Conservation (phyloP, 2,797 vertebrate species). For the Halcyon smyrnensis region DNA sequence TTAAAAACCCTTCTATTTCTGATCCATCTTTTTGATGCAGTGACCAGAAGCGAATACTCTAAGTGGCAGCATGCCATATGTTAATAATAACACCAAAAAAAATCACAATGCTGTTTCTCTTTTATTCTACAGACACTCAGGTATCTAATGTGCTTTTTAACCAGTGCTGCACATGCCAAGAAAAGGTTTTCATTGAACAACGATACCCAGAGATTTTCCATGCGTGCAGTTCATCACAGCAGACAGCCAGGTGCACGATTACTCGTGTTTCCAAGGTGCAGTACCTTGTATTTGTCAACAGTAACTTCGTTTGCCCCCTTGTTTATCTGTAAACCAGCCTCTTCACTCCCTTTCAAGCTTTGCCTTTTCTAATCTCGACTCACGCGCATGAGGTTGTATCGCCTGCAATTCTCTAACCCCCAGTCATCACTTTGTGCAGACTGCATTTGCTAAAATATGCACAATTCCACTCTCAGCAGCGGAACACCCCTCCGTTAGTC, state of each 20-base stretch:
- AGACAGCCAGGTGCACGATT: neutral
- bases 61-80: neutral
- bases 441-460: neutral
- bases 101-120: neutral
- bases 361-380: neutral
- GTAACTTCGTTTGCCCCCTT: conserved; percentile 30
- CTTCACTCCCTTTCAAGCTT: neutral
- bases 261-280: conserved; percentile 22
- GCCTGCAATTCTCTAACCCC: neutral
- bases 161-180: neutral
- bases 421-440: neutral
- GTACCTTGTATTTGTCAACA: conserved; percentile 36
- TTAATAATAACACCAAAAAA: neutral
- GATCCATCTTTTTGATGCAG: neutral
- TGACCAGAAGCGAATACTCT: neutral
- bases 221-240: neutral
- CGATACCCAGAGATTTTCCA: neutral
- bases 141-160: neutral
- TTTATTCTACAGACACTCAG: neutral
- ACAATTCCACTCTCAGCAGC: neutral
- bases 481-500: conserved; percentile 14
- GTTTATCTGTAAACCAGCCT: conserved; percentile 8
- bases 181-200: conserved; percentile 3
- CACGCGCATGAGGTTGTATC: neutral
- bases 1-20: neutral